phyloP scores from a whole-genome alignment of 2,797 vertebrate genomes.

The Salarias fasciatus region DNA sequence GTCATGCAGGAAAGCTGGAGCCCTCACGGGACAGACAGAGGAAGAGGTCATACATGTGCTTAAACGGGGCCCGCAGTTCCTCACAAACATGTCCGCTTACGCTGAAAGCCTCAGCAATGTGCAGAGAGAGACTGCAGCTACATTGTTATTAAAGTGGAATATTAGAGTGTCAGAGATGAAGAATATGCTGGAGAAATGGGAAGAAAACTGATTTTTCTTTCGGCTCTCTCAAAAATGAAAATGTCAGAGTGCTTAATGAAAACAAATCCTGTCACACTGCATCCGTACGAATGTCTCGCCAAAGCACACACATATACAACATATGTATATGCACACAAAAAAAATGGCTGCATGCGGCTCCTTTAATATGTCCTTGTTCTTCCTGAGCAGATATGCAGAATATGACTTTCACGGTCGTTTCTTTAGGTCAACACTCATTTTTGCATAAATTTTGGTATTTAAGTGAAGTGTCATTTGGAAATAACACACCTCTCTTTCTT shows the following conservation, averaged over 20 bases:
- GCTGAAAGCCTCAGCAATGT: conserved; percentile 9
- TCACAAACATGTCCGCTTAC: conserved; percentile 18
- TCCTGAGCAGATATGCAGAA: conserved; percentile 1
- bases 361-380: conserved; percentile 18
- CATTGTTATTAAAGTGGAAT: conserved; percentile 24
- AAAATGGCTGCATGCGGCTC: background rate
- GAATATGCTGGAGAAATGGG: conserved; percentile 19
- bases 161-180: conserved; percentile 29
- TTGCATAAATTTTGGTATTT: conserved; percentile 30
- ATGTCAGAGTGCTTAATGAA: conserved; percentile 52
- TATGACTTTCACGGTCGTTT: background rate
- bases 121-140: conserved; percentile 9
- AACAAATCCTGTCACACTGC: conserved; percentile 23
- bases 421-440: background rate
- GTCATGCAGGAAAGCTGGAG: conserved; percentile 60
- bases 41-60: conserved; percentile 50
- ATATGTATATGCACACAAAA: conserved; percentile 9
- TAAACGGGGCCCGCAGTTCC: conserved; percentile 16
- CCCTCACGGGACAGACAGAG: conserved; percentile 31
- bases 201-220: conserved; percentile 25
- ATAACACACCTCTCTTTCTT: conserved; percentile 2
- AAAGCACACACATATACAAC: conserved; percentile 11
- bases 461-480: conserved; percentile 39
- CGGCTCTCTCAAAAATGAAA: conserved; percentile 38
- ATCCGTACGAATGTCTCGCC: conserved; percentile 15